Evolutionary conservation across 2,113 vertebrate genomes (phyloP).

Genomic region (Sorex fumeus): DNA sequence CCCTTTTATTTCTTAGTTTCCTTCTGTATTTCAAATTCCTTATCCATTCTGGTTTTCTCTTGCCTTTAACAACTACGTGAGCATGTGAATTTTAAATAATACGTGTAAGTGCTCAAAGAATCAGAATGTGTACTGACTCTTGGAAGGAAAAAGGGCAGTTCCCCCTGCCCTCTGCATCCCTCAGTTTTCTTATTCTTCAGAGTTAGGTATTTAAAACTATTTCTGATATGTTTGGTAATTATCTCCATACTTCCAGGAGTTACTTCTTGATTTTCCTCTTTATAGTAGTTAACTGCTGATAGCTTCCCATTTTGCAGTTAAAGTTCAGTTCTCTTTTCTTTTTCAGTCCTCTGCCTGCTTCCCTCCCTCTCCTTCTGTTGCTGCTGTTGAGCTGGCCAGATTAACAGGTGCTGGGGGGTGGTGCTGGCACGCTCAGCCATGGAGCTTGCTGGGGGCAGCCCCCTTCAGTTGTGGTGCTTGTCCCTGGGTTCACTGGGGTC

Average conservation of each 20-base stretch:
- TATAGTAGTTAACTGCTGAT: not conserved
- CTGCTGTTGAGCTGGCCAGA: too few relatives aligned
- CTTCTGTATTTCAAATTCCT: slow-evolving; percentile 34
- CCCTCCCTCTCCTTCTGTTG: too few relatives aligned
- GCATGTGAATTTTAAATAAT: not conserved
- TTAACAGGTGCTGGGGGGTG: too few relatives aligned
- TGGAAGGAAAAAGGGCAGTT: slow-evolving; percentile 34
- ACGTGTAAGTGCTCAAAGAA: slow-evolving; percentile 32
- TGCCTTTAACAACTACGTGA: slow-evolving; percentile 6
- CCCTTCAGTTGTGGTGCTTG: too few relatives aligned
- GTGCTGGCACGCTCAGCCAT: too few relatives aligned
- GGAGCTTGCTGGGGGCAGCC: too few relatives aligned
- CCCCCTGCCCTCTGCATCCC: not conserved
- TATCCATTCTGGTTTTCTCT: not conserved
- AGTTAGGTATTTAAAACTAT: not conserved
- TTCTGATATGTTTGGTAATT: slow-evolving; percentile 37
- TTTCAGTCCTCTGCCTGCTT: not conserved
- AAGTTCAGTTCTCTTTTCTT: not conserved
- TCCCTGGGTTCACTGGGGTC: too few relatives aligned
- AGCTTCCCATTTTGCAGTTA: not conserved
- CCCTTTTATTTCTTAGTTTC: not conserved
- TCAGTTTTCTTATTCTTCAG: slow-evolving; percentile 43
- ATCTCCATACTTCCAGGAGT: not conserved
- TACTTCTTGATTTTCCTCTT: slow-evolving; percentile 23
- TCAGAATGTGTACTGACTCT: not conserved